Evolutionary conservation across 2,113 vertebrate species (phyloP), one percentile per base, ranked within the genome.

Genomic region (Lichenostomus cassidix): DNA sequence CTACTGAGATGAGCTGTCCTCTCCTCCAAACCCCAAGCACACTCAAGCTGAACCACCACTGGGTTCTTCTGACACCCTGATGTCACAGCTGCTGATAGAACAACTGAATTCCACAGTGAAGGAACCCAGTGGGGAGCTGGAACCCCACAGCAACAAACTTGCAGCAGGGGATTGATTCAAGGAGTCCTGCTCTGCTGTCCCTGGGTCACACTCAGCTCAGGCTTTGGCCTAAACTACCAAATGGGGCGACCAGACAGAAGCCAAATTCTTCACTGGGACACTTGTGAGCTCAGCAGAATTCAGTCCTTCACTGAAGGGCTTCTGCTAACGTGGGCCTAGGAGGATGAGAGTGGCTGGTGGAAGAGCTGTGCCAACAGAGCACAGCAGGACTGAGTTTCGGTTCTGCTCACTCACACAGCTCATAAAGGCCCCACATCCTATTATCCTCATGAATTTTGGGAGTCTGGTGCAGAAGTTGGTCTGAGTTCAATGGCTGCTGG

Each of bases 311-410:
- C 1, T 5, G 52, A 15, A 63, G 15, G 44, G 70, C 33, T 79
- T 46, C 35, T 69, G 65, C 27, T 55, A 5, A 14, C 0, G 1
- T 11, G 53, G 41, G 33, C 15, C 25, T 17, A 55, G 74, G 35
- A 68, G n/a, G 79, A 22, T 0, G 15, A 12, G 9, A 41, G 56
- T 4, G 13, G 25, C 52, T 60, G 63, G 19, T 8, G 29, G 50
- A 55, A 64, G 50, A 77, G 56, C 87, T 41, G 42, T 7, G 42
- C 49, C 70, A 42, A 8, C 0, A 0, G 25, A 19, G 65, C 49
- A 28, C 29, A 42, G 33, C 0, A 11, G 42, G 25, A 29, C 37
- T 16, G 17, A 39, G n/a, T 3, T 46, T 12, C 0, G 1, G 20
- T 13, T 39, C 65, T 75, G 52, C 65, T 46, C 47, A 24, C 15